Base-by-base conservation (phyloP, 2,888 invertebrate genomes). In the Nephrocerus scutellatus region DNA sequence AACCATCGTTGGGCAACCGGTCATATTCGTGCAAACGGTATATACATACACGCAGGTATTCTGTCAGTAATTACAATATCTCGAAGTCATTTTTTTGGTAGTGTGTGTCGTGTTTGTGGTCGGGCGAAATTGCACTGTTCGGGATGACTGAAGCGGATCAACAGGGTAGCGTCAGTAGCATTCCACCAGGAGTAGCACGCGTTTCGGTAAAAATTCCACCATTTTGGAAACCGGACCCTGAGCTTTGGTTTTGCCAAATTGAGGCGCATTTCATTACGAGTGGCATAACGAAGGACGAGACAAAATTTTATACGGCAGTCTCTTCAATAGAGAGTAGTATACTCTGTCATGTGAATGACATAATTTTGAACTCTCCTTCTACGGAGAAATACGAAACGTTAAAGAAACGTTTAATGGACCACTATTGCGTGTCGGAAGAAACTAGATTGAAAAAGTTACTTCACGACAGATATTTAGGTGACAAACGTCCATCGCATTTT, bases 221-320 rank as follows among this genome's bases (percentile, higher is more conserved):
- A 19, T 44, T 44, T 29, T 37, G 44, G 37, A 20, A 33, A n/a
- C 23, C 29, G 13, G 33, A 40, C 7, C 37, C 44, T 7, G 38
- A 37, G 23, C 34, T 57, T 13, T 57, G 54, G 53, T 48, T 57
- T 23, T 19, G 30, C 2, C 57, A 57, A 39, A 39, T 57, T 6
- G 54, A 57, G 30, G 44, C 47, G 2, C 43, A 49, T 16, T 49
- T 46, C 22, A 38, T 39, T n/a, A 33, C 39, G 21, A 41, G 51
- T 6, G 39, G 44, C n/a, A 47, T 52, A 25, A 45, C 39, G 7
- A 19, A 34, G 8, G 54, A 57, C 31, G 29, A 20, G 14, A 50
- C 51, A 6, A 53, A 53, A 33, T 53, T 47, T 29, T 47, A 54
- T 32, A 42, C 44, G 4, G 48, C 55, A 6, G 48, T 59, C 7